These are phyloP conservation scores for Terrapene triunguis DNA, from an alignment of 2,113 vertebrate species.

Conservation along the genomic window DNA sequence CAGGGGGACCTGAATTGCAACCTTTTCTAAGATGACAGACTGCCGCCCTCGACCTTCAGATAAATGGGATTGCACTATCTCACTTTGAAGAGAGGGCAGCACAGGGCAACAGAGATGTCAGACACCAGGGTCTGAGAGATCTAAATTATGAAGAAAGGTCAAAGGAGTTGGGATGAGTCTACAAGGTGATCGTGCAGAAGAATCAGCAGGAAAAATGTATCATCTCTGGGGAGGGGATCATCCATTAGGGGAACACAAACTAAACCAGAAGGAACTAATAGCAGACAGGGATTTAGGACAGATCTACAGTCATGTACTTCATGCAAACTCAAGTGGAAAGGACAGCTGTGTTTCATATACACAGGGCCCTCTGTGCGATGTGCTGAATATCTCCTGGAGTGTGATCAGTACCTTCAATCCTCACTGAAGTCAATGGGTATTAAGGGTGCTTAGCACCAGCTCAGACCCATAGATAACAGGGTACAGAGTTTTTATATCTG, in stretches of 20 bases:
- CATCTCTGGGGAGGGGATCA: constrained; percentile 27
- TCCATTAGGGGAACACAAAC: constrained; percentile 33
- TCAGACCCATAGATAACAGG: constrained; percentile 8
- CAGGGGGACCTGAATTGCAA: constrained; percentile 41
- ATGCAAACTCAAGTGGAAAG: constrained; percentile 5
- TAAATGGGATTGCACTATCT: constrained; percentile 45
- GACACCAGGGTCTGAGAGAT: constrained; percentile 29
- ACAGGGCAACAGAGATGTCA: constrained; percentile 34
- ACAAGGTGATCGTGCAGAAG: constrained; percentile 5
- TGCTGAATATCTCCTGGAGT: constrained; percentile 5
- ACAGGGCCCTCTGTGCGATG: neutral
- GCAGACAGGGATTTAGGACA: neutral
- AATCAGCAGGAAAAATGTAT: constrained; percentile 17
- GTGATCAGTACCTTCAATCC: constrained; percentile 14
- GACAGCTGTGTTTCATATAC: neutral
- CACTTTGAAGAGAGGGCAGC: constrained; percentile 49
- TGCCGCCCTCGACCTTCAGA: constrained; percentile 58
- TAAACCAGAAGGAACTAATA: constrained; percentile 28
- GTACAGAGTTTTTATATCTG: neutral
- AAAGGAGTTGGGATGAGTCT: constrained; percentile 18
- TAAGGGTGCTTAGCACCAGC: neutral
- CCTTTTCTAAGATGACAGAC: constrained; percentile 35
- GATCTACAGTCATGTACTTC: neutral
- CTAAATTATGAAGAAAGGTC: constrained; percentile 56
- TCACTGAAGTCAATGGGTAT: neutral